A percentile compares a stretch with the other conserved stretches of the same genome.
Evolutionary conservation across 2,797 vertebrate species (phyloP).

Genomic region (Peromyscus attwateri): DNA sequence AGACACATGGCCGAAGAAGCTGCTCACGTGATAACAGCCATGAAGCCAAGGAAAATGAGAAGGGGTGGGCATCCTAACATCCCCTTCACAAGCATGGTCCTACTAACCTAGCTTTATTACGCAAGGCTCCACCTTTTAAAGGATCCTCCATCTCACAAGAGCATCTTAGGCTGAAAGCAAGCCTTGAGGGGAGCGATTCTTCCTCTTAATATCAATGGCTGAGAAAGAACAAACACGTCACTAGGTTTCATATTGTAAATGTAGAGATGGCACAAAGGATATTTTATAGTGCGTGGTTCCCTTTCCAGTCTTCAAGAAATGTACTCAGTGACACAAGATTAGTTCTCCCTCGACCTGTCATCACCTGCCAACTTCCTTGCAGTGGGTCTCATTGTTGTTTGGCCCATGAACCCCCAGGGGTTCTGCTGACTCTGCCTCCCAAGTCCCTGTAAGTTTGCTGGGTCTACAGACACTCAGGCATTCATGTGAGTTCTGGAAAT

Average conservation of each 20-base stretch:
- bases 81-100: not conserved
- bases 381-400: not conserved
- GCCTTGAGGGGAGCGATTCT: not conserved
- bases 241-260: conserved; percentile 9
- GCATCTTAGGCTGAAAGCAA: not conserved
- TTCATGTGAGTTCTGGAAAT: not conserved
- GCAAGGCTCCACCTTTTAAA: not conserved
- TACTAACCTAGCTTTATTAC: not conserved
- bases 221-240: not conserved
- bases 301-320: not conserved
- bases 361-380: not conserved
- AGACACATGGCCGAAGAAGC: not conserved
- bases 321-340: not conserved
- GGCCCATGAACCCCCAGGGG: too few species aligned
- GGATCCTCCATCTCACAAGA: not conserved
- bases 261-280: not conserved
- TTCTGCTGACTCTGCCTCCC: not conserved
- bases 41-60: not conserved
- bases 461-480: not conserved
- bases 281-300: not conserved
- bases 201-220: not conserved
- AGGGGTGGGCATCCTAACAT: not conserved
- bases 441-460: not conserved
- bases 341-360: not conserved
- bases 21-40: not conserved